Conservation (phyloP, 2,797 vertebrate species). For the Acropternis orthonyx region DNA sequence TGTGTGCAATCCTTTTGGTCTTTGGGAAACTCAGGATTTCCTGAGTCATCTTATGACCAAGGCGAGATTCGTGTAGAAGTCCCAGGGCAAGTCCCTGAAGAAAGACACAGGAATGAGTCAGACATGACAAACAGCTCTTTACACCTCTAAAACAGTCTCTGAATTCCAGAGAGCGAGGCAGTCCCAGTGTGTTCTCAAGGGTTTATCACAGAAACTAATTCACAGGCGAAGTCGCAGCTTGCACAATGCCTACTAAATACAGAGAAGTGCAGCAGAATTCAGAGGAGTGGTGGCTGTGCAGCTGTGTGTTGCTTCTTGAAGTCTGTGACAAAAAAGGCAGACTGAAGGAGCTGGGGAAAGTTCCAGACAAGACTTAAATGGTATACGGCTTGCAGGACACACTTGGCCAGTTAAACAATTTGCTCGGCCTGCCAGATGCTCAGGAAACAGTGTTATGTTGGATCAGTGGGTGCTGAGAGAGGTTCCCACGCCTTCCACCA, state of each 20-base stretch:
- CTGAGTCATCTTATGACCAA: background rate
- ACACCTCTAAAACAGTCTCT: background rate
- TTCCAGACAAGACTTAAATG: background rate
- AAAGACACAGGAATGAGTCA: constrained; percentile 11
- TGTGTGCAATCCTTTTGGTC: background rate
- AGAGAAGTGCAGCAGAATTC: background rate
- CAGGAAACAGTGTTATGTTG: background rate
- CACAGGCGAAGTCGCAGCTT: background rate
- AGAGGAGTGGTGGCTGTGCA: constrained; percentile 1
- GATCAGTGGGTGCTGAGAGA: background rate
- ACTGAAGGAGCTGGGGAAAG: background rate
- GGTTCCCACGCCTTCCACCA: background rate
- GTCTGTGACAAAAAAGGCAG: background rate
- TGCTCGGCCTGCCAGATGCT: background rate
- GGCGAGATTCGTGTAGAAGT: background rate
- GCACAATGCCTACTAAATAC: background rate
- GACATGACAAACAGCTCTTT: background rate
- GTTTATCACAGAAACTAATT: constrained; percentile 1
- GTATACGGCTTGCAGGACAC: background rate
- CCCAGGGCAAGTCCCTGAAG: background rate
- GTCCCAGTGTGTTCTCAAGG: background rate
- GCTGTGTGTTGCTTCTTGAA: constrained; percentile 15
- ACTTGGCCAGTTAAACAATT: background rate
- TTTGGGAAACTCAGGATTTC: background rate
- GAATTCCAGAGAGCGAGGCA: background rate